Evolutionary conservation across 2,888 invertebrate genomes (phyloP).

Genomic region (Synergus itoensis): DNA sequence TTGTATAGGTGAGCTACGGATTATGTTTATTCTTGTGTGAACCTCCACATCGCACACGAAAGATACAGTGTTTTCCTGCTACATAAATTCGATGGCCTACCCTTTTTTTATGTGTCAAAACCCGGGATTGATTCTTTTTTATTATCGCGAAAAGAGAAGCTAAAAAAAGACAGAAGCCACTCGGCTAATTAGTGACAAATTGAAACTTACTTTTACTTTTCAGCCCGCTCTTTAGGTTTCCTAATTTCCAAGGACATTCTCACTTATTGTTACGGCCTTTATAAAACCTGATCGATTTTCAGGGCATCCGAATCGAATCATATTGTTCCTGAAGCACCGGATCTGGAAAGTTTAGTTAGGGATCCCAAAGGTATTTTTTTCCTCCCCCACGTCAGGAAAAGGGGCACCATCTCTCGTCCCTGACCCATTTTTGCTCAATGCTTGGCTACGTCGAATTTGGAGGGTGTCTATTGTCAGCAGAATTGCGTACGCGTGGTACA

Average conservation of each 20-base stretch:
- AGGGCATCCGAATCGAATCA: slow-evolving; percentile 9
- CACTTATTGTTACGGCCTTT: slow-evolving; percentile 19
- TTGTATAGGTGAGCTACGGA: slow-evolving; percentile 41
- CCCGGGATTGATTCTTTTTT: too few relatives aligned
- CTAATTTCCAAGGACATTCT: neutral
- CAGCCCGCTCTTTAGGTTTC: neutral
- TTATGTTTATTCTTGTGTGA: slow-evolving; percentile 32
- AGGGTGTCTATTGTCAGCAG: slow-evolving; percentile 24
- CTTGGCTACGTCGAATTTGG: slow-evolving; percentile 25
- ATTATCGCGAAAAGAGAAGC: too few relatives aligned
- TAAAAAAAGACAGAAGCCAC: too few relatives aligned
- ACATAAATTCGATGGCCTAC: too few relatives aligned
- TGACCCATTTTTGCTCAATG: slow-evolving; percentile 38
- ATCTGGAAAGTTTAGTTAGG: neutral
- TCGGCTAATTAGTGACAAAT: too few relatives aligned
- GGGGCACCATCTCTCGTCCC: slow-evolving; percentile 10
- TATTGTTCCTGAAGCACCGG: neutral
- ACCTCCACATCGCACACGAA: neutral
- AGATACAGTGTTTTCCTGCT: neutral
- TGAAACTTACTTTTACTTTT: neutral
- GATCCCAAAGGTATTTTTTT: slow-evolving; percentile 19
- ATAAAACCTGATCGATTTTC: slow-evolving; percentile 22
- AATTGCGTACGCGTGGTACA: slow-evolving; percentile 8
- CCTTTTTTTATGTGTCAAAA: too few relatives aligned
- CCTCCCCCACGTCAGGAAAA: slow-evolving; percentile 20